Percentiles rank a stretch among this genome's conserved stretches.
Conservation (phyloP, 1,140 invertebrate species). For the Coptotermes formosanus region DNA sequence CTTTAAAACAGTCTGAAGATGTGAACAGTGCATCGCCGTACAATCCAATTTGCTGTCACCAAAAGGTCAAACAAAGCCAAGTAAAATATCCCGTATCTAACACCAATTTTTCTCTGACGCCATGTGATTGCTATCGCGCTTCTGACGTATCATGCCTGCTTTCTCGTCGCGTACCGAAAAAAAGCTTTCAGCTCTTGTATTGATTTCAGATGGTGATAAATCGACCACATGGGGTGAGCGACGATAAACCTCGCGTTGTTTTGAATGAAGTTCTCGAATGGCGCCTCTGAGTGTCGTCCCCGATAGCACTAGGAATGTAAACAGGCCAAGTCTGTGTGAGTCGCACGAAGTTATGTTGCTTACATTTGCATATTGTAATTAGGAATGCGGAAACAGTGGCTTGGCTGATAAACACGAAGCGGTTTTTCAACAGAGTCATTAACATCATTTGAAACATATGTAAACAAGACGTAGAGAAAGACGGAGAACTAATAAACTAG, state of each 20-base stretch:
- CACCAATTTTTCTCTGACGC: too few species aligned
- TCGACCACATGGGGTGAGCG: not conserved
- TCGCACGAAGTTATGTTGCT: not conserved
- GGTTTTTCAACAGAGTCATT: not conserved
- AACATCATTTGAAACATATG: not conserved
- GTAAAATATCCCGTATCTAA: too few species aligned
- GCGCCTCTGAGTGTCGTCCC: not conserved
- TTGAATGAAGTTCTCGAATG: not conserved
- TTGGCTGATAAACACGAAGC: not conserved
- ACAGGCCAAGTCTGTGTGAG: not conserved
- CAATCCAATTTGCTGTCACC: too few species aligned
- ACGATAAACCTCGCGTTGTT: not conserved
- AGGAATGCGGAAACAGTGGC: constrained; percentile 7
- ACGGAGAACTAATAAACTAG: not conserved
- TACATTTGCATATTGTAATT: constrained; percentile 1
- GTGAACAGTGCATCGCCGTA: too few species aligned
- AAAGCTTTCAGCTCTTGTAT: constrained; percentile 2
- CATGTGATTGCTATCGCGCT: too few species aligned
- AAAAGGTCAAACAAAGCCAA: too few species aligned
- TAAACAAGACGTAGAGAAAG: not conserved
- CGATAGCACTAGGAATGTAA: not conserved
- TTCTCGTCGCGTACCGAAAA: not conserved
- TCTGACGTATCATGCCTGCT: not conserved
- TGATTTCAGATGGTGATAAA: constrained; percentile 12
- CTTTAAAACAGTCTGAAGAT: too few species aligned